Conservation (phyloP, 2,888 invertebrate genomes). For the Clostera curtula region DNA sequence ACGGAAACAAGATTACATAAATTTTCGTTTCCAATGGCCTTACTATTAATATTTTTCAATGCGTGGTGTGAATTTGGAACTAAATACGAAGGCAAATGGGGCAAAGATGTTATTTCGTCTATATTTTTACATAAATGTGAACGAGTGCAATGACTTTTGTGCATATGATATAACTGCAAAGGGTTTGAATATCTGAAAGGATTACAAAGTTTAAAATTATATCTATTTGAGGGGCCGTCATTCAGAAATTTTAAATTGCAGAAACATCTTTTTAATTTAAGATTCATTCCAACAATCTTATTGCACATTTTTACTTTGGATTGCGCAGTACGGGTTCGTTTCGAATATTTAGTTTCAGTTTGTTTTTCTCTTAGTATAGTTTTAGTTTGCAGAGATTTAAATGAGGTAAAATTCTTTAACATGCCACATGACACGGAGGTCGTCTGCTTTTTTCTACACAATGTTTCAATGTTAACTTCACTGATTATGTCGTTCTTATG, state of each 20-base stretch:
- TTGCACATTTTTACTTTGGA: slow-evolving; percentile 10
- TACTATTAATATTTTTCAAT: too few species aligned
- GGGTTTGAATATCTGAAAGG: too few species aligned
- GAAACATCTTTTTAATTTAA: slow-evolving; percentile 32
- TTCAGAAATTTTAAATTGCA: slow-evolving; percentile 30
- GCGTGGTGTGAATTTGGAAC: too few species aligned
- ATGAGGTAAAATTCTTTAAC: not conserved
- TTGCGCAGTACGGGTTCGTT: slow-evolving; percentile 12
- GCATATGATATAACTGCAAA: too few species aligned
- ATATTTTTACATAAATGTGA: too few species aligned
- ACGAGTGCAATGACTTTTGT: too few species aligned
- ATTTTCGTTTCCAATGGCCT: too few species aligned
- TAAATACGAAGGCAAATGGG: too few species aligned
- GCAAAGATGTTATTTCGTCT: too few species aligned
- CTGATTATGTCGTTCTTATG: not conserved
- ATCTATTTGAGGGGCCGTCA: not conserved
- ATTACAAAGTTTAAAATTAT: not conserved
- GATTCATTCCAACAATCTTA: slow-evolving; percentile 18
- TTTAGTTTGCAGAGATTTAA: not conserved
- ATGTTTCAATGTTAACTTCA: too few species aligned
- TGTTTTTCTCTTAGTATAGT: not conserved
- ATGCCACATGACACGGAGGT: not conserved
- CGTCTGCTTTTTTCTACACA: not conserved
- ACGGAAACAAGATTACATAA: too few species aligned
- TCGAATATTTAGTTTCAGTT: slow-evolving; percentile 8